These are phyloP conservation scores for Drosophila kurseongensis DNA, from an alignment of 1,140 invertebrate species.

Conservation along the genomic window DNA sequence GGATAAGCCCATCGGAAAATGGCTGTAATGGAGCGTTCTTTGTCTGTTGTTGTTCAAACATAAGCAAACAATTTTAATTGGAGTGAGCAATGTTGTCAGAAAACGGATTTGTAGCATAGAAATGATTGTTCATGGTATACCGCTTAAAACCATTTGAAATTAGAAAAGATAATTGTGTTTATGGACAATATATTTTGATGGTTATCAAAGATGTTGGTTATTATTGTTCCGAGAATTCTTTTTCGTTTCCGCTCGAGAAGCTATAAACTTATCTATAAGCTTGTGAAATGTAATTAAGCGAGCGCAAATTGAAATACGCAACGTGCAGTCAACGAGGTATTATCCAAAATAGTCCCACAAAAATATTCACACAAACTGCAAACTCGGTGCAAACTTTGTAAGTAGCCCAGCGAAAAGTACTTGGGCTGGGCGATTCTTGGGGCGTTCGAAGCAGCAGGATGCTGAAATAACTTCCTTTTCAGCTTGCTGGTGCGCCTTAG, in stretches of 20 bases:
- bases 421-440: slow-evolving; percentile 7
- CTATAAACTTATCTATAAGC: neutral
- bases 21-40: slow-evolving; percentile 20
- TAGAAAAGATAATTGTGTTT: too few relatives aligned
- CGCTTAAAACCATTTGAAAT: neutral
- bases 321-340: slow-evolving; percentile 11
- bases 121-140: neutral
- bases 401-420: slow-evolving; percentile 21
- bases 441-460: slow-evolving; percentile 10
- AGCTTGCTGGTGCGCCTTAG: slow-evolving; percentile 23
- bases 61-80: slow-evolving; percentile 27
- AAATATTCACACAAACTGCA: slow-evolving; percentile 31
- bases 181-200: too few relatives aligned
- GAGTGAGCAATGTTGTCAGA: neutral
- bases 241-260: neutral
- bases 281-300: slow-evolving; percentile 5
- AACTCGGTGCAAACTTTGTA: slow-evolving; percentile 23
- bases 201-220: neutral
- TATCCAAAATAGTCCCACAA: slow-evolving; percentile 26
- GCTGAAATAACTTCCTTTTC: slow-evolving; percentile 30
- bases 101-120: neutral
- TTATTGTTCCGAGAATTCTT: neutral
- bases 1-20: slow-evolving; percentile 32
- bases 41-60: slow-evolving; percentile 11
- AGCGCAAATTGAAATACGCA: slow-evolving; percentile 27